phyloP scores from a whole-genome alignment of 2,888 invertebrate species.

The Rhagium mordax region DNA sequence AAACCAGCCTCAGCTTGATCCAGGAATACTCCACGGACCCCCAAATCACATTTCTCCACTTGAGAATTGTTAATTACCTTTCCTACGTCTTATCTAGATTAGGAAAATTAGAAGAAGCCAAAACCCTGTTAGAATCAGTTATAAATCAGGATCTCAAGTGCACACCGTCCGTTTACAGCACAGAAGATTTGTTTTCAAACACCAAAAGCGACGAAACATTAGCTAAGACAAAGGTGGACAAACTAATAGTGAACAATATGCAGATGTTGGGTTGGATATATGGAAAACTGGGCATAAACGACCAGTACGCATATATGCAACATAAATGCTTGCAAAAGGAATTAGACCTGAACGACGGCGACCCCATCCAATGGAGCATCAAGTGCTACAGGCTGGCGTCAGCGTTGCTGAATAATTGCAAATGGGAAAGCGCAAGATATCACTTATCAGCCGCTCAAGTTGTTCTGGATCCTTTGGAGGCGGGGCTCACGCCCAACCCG shows the following conservation, averaged over 20 bases:
- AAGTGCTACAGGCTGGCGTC: constrained; percentile 71
- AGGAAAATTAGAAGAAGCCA: constrained; percentile 70
- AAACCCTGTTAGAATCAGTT: constrained; percentile 72
- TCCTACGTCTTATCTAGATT: constrained; percentile 74
- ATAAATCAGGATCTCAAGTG: constrained; percentile 61
- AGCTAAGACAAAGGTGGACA: constrained; percentile 67
- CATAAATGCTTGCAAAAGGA: constrained; percentile 74
- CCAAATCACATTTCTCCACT: constrained; percentile 70
- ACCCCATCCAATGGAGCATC: constrained; percentile 74
- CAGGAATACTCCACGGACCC: constrained; percentile 56
- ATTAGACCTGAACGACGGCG: constrained; percentile 74
- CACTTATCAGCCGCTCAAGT: constrained; percentile 77
- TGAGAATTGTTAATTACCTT: constrained; percentile 74
- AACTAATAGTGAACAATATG: constrained; percentile 75
- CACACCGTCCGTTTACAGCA: constrained; percentile 62
- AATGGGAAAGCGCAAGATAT: constrained; percentile 72
- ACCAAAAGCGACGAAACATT: constrained; percentile 60
- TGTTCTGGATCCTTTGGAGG: constrained; percentile 74
- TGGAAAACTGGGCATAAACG: constrained; percentile 72
- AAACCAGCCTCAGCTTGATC: constrained; percentile 60
- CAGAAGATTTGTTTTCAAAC: constrained; percentile 73
- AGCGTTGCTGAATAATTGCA: constrained; percentile 71
- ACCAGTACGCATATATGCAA: constrained; percentile 73
- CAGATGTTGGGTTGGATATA: constrained; percentile 77
- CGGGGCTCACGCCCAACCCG: constrained; percentile 64